phyloP scores from a whole-genome alignment of 2,113 vertebrate genomes.

The Vanacampus margaritifer region DNA sequence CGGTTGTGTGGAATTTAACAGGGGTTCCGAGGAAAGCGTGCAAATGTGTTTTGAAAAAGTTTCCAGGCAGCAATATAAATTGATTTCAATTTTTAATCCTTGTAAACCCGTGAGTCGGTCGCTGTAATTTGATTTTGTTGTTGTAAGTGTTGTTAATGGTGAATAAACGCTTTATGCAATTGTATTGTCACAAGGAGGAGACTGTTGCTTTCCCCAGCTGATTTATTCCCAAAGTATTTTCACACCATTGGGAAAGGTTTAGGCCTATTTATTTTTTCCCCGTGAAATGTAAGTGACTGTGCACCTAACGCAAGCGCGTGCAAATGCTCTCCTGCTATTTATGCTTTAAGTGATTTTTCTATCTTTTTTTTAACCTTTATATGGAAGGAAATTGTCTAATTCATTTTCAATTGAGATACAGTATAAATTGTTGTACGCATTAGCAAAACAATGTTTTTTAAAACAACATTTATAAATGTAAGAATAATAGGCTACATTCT shows the following conservation, averaged over 20 bases:
- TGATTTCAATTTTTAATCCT: slow-evolving; percentile 71
- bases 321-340: neutral
- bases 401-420: neutral
- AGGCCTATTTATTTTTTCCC: slow-evolving; percentile 10
- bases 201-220: neutral
- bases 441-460: neutral
- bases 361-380: neutral
- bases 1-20: slow-evolving; percentile 53
- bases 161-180: slow-evolving; percentile 77
- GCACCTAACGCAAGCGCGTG: neutral
- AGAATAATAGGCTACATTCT: neutral
- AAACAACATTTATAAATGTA: neutral
- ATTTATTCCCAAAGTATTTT: neutral
- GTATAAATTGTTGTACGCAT: neutral
- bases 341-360: slow-evolving; percentile 2
- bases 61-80: slow-evolving; percentile 72
- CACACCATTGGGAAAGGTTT: neutral
- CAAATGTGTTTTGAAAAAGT: slow-evolving; percentile 58
- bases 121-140: slow-evolving; percentile 79
- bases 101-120: slow-evolving; percentile 80
- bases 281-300: neutral
- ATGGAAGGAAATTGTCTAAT: neutral
- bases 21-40: slow-evolving; percentile 27
- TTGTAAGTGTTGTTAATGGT: slow-evolving; percentile 89
- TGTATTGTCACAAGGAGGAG: slow-evolving; percentile 56